Conservation (phyloP, 2,113 vertebrate genomes). For the Anhinga anhinga region DNA sequence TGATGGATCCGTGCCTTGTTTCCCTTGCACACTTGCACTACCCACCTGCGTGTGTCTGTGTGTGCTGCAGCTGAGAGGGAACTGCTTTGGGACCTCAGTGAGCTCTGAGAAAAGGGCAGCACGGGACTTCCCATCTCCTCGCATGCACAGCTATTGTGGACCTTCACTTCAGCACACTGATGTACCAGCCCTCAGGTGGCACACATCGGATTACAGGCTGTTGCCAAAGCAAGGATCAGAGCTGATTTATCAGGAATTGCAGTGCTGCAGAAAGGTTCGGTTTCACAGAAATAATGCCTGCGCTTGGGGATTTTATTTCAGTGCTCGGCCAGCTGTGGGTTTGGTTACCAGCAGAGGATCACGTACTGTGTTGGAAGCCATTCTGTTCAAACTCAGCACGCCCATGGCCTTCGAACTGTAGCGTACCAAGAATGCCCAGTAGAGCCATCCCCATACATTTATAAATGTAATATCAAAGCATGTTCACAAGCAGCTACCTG, state of each 20-base stretch:
- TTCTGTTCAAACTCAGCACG: conserved; percentile 35
- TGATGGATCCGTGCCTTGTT: neutral
- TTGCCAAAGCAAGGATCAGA: neutral
- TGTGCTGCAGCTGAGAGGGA: neutral
- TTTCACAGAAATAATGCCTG: neutral
- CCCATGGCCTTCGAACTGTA: conserved; percentile 42
- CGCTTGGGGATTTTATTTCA: conserved; percentile 52
- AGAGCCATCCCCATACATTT: conserved; percentile 61
- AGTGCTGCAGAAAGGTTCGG: neutral
- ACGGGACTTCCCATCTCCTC: neutral
- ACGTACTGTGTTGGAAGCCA: conserved; percentile 77
- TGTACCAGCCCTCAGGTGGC: neutral
- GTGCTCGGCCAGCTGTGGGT: conserved; percentile 86
- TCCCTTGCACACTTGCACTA: neutral
- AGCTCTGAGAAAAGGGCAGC: neutral
- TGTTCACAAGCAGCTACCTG: conserved; percentile 81
- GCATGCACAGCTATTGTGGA: accelerated
- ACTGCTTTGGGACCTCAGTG: neutral
- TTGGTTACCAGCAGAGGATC: conserved; percentile 77
- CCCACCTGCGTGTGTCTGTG: neutral
- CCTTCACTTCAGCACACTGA: neutral
- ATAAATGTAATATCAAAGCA: conserved; percentile 75
- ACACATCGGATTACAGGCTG: accelerated
- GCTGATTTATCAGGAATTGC: neutral
- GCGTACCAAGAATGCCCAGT: conserved; percentile 73